Conservation (phyloP, 53 echinoderm and acorn worm genomes). For the Hippasteria phrygiana region DNA sequence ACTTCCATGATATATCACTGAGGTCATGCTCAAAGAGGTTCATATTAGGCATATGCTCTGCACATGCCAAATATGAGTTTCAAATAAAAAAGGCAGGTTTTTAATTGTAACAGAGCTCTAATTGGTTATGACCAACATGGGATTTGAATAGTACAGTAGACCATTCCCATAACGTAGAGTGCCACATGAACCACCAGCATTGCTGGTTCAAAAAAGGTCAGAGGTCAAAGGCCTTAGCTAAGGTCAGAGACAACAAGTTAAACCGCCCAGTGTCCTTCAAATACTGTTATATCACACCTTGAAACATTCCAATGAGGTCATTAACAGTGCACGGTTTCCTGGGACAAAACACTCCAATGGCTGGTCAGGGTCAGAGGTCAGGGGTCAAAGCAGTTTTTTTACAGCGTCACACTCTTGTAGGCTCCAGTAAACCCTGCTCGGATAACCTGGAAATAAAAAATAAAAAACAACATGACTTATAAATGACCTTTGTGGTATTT, state of each 20-base stretch:
- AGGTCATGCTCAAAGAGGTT: no score
- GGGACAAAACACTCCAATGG: not conserved
- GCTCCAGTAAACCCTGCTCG: conserved; percentile 51
- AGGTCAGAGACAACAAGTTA: not conserved
- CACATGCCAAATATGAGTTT: no score
- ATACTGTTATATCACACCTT: conserved; percentile 17
- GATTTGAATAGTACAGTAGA: no score
- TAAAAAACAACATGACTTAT: not conserved
- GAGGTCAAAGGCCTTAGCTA: not conserved
- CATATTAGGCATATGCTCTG: no score
- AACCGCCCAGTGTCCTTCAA: not conserved
- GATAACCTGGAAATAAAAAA: conserved; percentile 18
- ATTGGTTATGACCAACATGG: no score
- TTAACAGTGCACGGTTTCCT: not conserved
- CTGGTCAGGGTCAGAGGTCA: conserved; percentile 17
- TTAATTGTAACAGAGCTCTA: no score
- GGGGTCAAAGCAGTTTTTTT: not conserved
- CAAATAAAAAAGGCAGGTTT: no score
- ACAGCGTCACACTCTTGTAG: conserved; percentile 59
- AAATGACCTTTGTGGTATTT: not conserved
- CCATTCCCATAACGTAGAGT: not conserved
- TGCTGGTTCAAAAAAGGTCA: not conserved
- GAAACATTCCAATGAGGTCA: conserved; percentile 3
- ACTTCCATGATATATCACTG: not conserved
- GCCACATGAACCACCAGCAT: not conserved